phyloP scores from a whole-genome alignment of 2,888 invertebrate genomes.

The Capitulum mitella region DNA sequence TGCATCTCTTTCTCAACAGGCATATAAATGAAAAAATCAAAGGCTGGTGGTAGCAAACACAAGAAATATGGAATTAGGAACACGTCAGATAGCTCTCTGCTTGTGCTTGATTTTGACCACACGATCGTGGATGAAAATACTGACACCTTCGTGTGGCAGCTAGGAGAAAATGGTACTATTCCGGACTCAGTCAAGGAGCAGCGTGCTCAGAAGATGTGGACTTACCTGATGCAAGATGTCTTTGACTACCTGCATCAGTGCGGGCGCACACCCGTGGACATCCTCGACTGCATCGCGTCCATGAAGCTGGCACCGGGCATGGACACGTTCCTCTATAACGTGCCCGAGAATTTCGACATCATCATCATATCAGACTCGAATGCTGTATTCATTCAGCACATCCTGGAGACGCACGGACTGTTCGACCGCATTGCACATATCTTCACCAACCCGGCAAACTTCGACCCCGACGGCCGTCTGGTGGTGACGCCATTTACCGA shows the following conservation, averaged over 20 bases:
- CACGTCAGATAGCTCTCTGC: not conserved
- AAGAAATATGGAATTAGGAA: not conserved
- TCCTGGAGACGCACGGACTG: not conserved
- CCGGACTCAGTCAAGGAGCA: not conserved
- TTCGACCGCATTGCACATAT: not conserved
- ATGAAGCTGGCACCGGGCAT: constrained; percentile 14
- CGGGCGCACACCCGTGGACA: not conserved
- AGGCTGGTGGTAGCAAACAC: not conserved
- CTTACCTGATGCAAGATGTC: constrained; percentile 4
- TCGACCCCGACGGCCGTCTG: not conserved
- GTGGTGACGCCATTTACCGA: not conserved
- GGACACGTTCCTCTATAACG: not conserved
- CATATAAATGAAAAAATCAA: not conserved
- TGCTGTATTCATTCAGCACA: constrained; percentile 10
- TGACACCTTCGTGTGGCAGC: not conserved
- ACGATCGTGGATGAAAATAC: not conserved
- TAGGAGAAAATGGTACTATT: not conserved
- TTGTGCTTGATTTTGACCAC: constrained; percentile 1
- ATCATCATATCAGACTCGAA: constrained; percentile 8
- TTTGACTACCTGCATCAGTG: not conserved
- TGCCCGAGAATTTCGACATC: not conserved
- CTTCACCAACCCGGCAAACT: not conserved
- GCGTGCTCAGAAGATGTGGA: not conserved
- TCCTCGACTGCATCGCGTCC: not conserved
- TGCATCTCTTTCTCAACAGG: no score